These are phyloP conservation scores for Phacellophora camtschatica DNA, from an alignment of 30 jellyfish, hydroid and myxozoan genomes.

Conservation along the genomic window DNA sequence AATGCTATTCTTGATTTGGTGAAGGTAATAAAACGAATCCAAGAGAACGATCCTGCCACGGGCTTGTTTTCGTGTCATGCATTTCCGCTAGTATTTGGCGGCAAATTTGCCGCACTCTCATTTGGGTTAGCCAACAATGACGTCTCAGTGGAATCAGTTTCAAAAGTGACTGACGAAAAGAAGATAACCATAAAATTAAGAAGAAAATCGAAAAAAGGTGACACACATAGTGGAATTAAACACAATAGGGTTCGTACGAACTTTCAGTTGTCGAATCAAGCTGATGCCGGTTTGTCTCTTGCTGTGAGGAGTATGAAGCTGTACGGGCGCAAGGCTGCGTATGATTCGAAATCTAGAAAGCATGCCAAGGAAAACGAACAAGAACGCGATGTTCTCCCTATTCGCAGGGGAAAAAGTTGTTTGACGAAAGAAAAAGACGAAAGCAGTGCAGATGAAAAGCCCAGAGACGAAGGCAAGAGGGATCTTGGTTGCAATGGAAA, in stretches of 20 bases:
- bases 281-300: too few relatives aligned
- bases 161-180: constrained; percentile 11
- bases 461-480: neutral
- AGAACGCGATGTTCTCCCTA: too few relatives aligned
- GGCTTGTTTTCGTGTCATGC: neutral
- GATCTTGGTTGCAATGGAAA: too few relatives aligned
- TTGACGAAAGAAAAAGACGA: neutral
- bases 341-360: neutral
- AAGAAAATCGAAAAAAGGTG: neutral
- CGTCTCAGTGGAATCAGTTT: constrained; percentile 30
- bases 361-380: neutral
- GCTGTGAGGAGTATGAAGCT: constrained; percentile 43
- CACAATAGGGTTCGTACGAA: too few relatives aligned
- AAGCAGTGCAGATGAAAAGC: neutral
- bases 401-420: neutral
- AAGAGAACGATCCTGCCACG: neutral
- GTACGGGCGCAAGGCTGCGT: constrained; percentile 23
- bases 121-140: constrained; percentile 29
- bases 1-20: constrained; percentile 42
- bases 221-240: neutral
- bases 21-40: constrained; percentile 20
- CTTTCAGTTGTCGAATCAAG: too few relatives aligned
- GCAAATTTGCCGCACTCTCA: constrained; percentile 16
- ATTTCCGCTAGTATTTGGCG: constrained; percentile 20
- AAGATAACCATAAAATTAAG: constrained; percentile 16